Conservation (phyloP, 1,140 invertebrate species). For the Reticulitermes speratus region DNA sequence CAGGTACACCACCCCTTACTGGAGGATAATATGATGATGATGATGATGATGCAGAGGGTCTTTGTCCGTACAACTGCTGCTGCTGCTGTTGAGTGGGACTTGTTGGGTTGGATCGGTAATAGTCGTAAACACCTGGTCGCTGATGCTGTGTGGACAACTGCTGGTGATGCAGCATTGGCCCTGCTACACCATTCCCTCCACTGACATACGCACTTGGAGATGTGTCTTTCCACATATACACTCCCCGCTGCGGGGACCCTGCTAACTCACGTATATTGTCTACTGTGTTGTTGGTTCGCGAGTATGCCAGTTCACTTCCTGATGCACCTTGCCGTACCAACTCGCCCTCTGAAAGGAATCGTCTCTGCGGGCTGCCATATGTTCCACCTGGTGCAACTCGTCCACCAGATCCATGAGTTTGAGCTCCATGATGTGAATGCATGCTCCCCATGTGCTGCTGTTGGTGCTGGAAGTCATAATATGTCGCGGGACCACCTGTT, state of each 20-base stretch:
- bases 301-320: slow-evolving; percentile 50
- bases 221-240: slow-evolving; percentile 82
- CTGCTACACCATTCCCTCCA: slow-evolving; percentile 42
- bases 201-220: slow-evolving; percentile 51
- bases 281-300: slow-evolving; percentile 55
- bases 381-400: slow-evolving; percentile 40
- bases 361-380: slow-evolving; percentile 70
- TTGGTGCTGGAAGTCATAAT: slow-evolving; percentile 45
- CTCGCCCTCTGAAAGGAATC: slow-evolving; percentile 83
- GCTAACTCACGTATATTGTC: slow-evolving; percentile 73
- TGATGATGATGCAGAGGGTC: slow-evolving; percentile 38
- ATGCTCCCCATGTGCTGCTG: slow-evolving; percentile 42
- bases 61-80: slow-evolving; percentile 41
- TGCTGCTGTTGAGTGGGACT: slow-evolving; percentile 66
- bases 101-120: slow-evolving; percentile 71
- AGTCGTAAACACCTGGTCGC: slow-evolving; percentile 43
- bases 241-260: slow-evolving; percentile 77
- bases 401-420: slow-evolving; percentile 41
- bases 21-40: slow-evolving; percentile 59
- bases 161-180: slow-evolving; percentile 22
- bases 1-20: slow-evolving; percentile 62
- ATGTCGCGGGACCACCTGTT: slow-evolving; percentile 40
- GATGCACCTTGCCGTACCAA: slow-evolving; percentile 63
- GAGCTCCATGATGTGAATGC: slow-evolving; percentile 43
- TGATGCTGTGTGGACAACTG: slow-evolving; percentile 42